Evolutionary conservation across 2,888 invertebrate genomes (phyloP).

Genomic region (Polyploca ridens): DNA sequence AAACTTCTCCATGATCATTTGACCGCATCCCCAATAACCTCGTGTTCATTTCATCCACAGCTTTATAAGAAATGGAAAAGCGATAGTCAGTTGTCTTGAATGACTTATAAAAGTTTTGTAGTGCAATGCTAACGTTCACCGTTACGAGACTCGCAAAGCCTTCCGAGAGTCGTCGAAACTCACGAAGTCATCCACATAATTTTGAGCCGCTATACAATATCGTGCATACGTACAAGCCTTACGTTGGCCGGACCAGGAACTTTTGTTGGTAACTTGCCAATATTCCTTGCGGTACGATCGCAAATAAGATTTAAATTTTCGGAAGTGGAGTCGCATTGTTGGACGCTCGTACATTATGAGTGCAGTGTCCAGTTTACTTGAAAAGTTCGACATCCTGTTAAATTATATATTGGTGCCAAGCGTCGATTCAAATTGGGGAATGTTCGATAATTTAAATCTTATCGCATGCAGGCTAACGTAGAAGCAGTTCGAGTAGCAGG

Average conservation of each 20-base stretch:
- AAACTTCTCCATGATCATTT: slow-evolving; percentile 67
- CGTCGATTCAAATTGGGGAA: slow-evolving; percentile 32
- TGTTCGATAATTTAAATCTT: slow-evolving; percentile 80
- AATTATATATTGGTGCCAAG: neutral
- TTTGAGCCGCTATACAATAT: slow-evolving; percentile 51
- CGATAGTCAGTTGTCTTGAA: slow-evolving; percentile 49
- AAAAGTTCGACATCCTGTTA: slow-evolving; percentile 21
- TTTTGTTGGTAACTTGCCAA: slow-evolving; percentile 69
- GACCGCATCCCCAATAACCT: slow-evolving; percentile 34
- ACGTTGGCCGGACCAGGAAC: slow-evolving; percentile 55
- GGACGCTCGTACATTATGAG: slow-evolving; percentile 44
- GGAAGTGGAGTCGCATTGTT: slow-evolving; percentile 46
- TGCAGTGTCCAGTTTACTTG: slow-evolving; percentile 37
- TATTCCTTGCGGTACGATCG: slow-evolving; percentile 56
- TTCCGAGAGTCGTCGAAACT: slow-evolving; percentile 53
- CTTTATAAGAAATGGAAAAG: slow-evolving; percentile 52
- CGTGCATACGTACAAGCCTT: slow-evolving; percentile 50
- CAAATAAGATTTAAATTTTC: slow-evolving; percentile 82
- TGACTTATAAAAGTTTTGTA: slow-evolving; percentile 55
- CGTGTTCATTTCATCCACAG: slow-evolving; percentile 55
- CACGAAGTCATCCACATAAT: slow-evolving; percentile 61
- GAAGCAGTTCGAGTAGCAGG: slow-evolving; percentile 93
- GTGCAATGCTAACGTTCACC: slow-evolving; percentile 56
- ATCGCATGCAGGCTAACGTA: slow-evolving; percentile 88
- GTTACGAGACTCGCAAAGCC: slow-evolving; percentile 41